Base-by-base conservation (phyloP, 1,140 invertebrate species). In the Drosophila funebris region DNA sequence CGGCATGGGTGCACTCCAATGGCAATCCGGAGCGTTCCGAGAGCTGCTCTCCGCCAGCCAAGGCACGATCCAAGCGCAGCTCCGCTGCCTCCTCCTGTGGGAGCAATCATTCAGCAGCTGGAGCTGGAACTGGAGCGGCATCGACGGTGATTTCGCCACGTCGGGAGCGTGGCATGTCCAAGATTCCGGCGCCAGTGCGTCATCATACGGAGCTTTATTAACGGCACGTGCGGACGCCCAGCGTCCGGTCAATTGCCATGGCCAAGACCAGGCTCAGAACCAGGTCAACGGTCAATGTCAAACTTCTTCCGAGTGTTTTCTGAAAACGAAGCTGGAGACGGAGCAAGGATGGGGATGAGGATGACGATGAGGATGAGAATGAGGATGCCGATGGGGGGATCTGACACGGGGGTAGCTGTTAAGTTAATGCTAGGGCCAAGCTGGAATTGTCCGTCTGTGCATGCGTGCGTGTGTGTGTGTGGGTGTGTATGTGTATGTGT, bases 1-100 rank as follows among this genome's bases (percentile, higher is more conserved):
- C 94, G 20, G 94, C 94, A n/a, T 95, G 95, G 95, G 94, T 95
- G n/a, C 94, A 95, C 91, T 94, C 94, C 67, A 95, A 95, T 81
- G 95, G 94, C 1, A 94, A 94, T 73, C 90, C 95, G 8, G 94
- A 94, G 64, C 92, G 93, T 4, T 91, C 85, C 31, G 79, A 77
- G 41, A 91, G 84, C 69, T 90, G 85, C 53, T 90, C 89, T 1
- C 82, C 85, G 9, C 83, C 90, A n/a, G 89, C 90, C 2, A 88
- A 75, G 44, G 87, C 80, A 1, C 76, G 77, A 4, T 90, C 90
- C 20, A 92, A 92, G 68, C 78, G 90, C 29, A 91, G 90, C 39
- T 90, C 90, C 6, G 90, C 90, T 0, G 91, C 91, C 52, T 89
- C 89, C 9, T 91, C 91, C 4, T 83, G 78, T 16, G 91, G 77